Evolutionary conservation across 1,140 invertebrate genomes (phyloP), one percentile per base, ranked within the genome.

Genomic region (Megalopta genalis): DNA sequence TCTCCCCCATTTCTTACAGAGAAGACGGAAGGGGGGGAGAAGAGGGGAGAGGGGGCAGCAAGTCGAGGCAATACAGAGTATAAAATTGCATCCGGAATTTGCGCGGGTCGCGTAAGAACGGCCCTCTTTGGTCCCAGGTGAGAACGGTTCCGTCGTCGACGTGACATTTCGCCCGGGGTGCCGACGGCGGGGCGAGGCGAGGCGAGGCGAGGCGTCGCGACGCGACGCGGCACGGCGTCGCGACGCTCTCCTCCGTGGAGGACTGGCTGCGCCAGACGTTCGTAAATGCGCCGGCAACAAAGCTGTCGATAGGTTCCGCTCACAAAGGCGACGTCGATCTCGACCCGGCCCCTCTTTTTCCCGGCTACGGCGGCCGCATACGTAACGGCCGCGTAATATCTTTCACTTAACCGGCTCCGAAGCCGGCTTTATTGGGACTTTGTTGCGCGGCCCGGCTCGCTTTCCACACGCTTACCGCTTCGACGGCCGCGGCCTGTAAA

Each of bases 131-230:
- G 23, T 39, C 67, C 67, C 62, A 46, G 27, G 65, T 67, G 71
- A 60, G 27, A 67, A 70, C 39, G 81, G 8, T 39, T 59, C 57
- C 82, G 78, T 39, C 59, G 73, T 16, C 76, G 83, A 84, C 60
- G 60, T 84, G 83, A 84, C 83, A 84, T 84, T 84, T 73, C 52
- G 67, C 83, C 57, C 46, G 54, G 18, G 54, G n/a, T 39, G 82
- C 57, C 37, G 46, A 1, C 65, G 75, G 66, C 42, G 57, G 71
- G 52, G 62, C 54, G 37, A 9, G 25, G 57, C 54, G 54, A 8
- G 25, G 32, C 60, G 32, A 21, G 27, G 2, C 52, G 52, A 27
- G 18, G 49, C 52, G 59, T 23, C 62, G 25, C 39, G 39, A 42
- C 39, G 39, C 39, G 32, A 4, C 4, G 32, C 9, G 3, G 0